Percentiles rank a stretch among this genome's conserved stretches.
Evolutionary conservation across 2,113 vertebrate species (phyloP).

Genomic region (Psophia crepitans): DNA sequence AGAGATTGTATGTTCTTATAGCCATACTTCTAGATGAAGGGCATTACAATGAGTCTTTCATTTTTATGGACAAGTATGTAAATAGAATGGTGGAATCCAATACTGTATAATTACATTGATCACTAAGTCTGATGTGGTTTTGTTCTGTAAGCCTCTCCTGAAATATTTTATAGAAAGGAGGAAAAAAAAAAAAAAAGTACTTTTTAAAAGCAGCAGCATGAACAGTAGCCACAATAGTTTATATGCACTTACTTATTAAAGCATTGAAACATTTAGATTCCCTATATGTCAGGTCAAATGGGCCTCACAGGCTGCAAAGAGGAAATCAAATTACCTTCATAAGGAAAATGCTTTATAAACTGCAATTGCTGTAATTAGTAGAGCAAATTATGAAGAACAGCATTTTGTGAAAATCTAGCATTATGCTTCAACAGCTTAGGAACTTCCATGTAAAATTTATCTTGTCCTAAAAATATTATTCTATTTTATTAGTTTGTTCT

Average conservation of each 20-base stretch:
- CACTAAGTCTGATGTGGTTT: background rate
- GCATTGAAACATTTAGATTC: background rate
- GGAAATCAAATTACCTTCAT: background rate
- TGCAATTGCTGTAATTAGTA: background rate
- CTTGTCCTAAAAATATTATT: background rate
- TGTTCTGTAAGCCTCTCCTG: background rate
- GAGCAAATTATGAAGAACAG: background rate
- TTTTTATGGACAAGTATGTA: constrained; percentile 13
- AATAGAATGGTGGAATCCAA: constrained; percentile 9
- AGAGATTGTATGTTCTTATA: background rate
- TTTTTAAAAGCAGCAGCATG: background rate
- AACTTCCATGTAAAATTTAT: background rate
- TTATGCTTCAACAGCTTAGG: background rate
- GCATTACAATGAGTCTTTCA: background rate
- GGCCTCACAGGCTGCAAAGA: background rate
- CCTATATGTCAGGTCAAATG: background rate
- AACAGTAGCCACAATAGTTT: background rate
- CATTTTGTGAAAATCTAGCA: background rate
- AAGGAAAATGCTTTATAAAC: background rate
- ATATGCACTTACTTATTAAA: background rate
- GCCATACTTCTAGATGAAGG: background rate
- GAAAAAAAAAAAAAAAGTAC: background rate
- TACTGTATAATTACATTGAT: constrained; percentile 25
- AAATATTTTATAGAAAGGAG: background rate
- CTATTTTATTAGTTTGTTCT: background rate